A percentile compares a stretch with the other conserved stretches of the same genome.
phyloP scores from a whole-genome alignment of 2,888 invertebrate genomes.

The Iselma pallidipennis region DNA sequence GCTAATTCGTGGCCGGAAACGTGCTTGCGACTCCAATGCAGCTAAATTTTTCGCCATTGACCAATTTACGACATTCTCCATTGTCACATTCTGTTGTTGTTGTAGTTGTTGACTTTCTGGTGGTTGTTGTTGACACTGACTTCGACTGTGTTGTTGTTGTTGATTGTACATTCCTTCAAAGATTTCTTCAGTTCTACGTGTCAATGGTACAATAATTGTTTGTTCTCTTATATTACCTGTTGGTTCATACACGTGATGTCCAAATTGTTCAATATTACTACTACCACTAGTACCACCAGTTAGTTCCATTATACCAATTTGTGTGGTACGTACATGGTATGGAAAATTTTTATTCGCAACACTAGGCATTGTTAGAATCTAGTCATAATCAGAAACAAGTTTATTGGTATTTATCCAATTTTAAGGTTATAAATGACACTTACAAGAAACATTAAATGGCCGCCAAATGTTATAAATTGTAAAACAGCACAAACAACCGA shows the following conservation, averaged over 20 bases:
- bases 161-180: conserved; percentile 55
- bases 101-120: conserved; percentile 6
- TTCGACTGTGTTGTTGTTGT: conserved; percentile 20
- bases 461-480: conserved; percentile 64
- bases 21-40: conserved; percentile 36
- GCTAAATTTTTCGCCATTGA: conserved; percentile 51
- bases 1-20: conserved; percentile 25
- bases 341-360: conserved; percentile 89
- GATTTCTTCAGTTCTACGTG: conserved; percentile 63
- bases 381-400: conserved; percentile 39
- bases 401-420: background rate
- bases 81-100: conserved; percentile 29
- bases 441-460: conserved; percentile 70
- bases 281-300: conserved; percentile 56
- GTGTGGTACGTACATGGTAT: conserved; percentile 86
- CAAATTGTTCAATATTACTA: conserved; percentile 63
- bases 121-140: too few relatives aligned
- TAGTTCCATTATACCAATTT: conserved; percentile 73
- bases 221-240: conserved; percentile 56
- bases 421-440: conserved; percentile 35
- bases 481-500: conserved; percentile 72
- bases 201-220: conserved; percentile 67
- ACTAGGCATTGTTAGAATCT: conserved; percentile 82
- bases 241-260: conserved; percentile 68
- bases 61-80: conserved; percentile 54